Evolutionary conservation across 2,888 invertebrate genomes (phyloP), one percentile per base, ranked within the genome.

Genomic region (Eutolmus rufibarbis): DNA sequence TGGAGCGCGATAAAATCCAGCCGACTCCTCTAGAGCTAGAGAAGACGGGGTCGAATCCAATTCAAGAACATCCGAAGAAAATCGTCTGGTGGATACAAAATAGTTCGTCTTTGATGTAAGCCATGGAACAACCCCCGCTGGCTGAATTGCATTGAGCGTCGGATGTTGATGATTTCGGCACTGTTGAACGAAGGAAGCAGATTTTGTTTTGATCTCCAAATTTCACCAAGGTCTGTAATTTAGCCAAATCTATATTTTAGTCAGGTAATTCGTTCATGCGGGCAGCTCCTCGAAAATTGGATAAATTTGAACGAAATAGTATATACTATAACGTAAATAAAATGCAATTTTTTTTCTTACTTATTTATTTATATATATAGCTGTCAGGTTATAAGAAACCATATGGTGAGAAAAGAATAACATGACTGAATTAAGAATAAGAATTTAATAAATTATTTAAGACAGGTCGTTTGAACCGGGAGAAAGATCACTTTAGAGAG

Each of bases 1-100:
- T 81, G 51, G 51, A 56, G 56, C 43, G 56, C 43, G 56, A 81
- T 81, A 56, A 81, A 46, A 81, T 51, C 81, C 51, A 78, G 78
- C 19, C 19, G 34, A 81, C 31, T 86, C 56, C 76, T 28, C 40
- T 19, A 5, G 0, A 14, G 8, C 9, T 1, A 12, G 9, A 12
- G 7, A 66, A 66, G 66, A 66, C 28, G 66, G 66, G n/a, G 2
- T 40, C 40, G 9, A 40, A 1, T 40, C 40, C 40, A 40, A 40
- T 23, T 28, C 66, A 66, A 66, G 66, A 1, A 66, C 9, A 66
- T 66, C 66, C 28, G 66, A 28, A 3, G 66, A 66, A 66, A 66
- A 66, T 66, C 66, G 66, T 66, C 66, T 23, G 28, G 28, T 66
- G 12, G 66, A 66, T 57, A 23, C 19, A 23, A 66, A 66, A 66